Conservation (phyloP, 2,888 invertebrate genomes). For the Muscina levida region DNA sequence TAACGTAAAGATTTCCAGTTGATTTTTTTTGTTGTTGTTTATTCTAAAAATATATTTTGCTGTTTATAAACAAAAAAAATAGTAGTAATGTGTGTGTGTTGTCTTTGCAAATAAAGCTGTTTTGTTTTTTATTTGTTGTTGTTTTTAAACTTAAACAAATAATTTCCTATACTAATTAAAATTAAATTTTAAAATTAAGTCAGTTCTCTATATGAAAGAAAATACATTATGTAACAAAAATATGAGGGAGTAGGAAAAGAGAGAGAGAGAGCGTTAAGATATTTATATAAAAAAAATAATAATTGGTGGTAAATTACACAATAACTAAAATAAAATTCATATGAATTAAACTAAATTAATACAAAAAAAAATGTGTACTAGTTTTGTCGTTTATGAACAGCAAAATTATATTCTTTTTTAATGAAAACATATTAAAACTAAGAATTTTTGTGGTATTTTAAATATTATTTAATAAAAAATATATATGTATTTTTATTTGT, state of each 20-base stretch:
- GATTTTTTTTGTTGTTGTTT: constrained; percentile 23
- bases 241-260: not conserved
- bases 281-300: not conserved
- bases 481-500: constrained; percentile 56
- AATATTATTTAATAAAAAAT: constrained; percentile 39
- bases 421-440: constrained; percentile 48
- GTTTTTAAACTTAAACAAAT: constrained; percentile 38
- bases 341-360: constrained; percentile 4
- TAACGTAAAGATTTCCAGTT: constrained; percentile 27
- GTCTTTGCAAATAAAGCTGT: constrained; percentile 54
- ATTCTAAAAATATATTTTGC: constrained; percentile 61
- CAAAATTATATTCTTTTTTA: constrained; percentile 58
- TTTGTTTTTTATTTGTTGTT: constrained; percentile 25
- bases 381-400: constrained; percentile 74
- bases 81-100: constrained; percentile 34
- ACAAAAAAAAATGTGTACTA: not conserved
- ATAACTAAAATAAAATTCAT: constrained; percentile 5
- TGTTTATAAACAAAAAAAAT: constrained; percentile 72
- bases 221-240: constrained; percentile 6
- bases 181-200: constrained; percentile 36
- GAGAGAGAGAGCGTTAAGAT: no score
- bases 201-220: constrained; percentile 40
- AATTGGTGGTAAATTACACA: constrained; percentile 28
- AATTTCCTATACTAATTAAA: constrained; percentile 17
- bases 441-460: constrained; percentile 44